Evolutionary conservation across 2,888 invertebrate genomes (phyloP).

Genomic region (Rhingia rostrata): DNA sequence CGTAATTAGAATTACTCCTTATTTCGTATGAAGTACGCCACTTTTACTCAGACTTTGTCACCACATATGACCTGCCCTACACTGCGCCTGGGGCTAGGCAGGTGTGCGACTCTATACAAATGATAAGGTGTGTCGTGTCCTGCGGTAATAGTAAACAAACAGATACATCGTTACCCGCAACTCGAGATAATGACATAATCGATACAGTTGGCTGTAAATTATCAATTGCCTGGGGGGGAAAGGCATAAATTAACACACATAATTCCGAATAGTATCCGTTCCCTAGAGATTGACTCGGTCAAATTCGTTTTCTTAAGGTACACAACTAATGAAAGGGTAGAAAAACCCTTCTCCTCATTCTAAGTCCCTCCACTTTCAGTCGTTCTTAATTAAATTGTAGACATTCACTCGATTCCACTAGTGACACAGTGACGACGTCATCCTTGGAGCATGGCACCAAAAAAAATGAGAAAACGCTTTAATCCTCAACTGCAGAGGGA

Average conservation of each 20-base stretch:
- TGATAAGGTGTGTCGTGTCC: conserved; percentile 68
- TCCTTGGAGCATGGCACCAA: conserved; percentile 9
- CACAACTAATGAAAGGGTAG: conserved; percentile 7
- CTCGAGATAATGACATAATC: conserved; percentile 67
- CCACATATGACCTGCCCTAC: conserved; percentile 41
- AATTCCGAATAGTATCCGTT: conserved; percentile 24
- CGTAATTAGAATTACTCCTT: too few relatives aligned
- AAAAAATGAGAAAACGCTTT: conserved; percentile 50
- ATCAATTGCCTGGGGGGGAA: conserved; percentile 37
- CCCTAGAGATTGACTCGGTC: conserved; percentile 10
- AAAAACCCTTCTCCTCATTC: not conserved
- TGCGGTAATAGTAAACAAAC: conserved; percentile 53
- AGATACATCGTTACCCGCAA: conserved; percentile 31
- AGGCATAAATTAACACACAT: conserved; percentile 56
- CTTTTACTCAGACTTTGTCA: not conserved
- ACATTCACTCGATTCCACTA: conserved; percentile 50
- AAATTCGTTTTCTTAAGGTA: conserved; percentile 27
- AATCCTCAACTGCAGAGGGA: conserved; percentile 53
- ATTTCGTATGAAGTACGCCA: too few relatives aligned
- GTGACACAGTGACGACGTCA: conserved; percentile 49
- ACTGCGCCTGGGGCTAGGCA: conserved; percentile 27
- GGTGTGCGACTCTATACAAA: conserved; percentile 32
- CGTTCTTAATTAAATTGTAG: conserved; percentile 67
- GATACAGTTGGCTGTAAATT: conserved; percentile 61
- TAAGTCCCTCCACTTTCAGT: conserved; percentile 5